These are phyloP conservation scores for Parnassius glacialis DNA, from an alignment of 2,888 invertebrate genomes.

Conservation along the genomic window DNA sequence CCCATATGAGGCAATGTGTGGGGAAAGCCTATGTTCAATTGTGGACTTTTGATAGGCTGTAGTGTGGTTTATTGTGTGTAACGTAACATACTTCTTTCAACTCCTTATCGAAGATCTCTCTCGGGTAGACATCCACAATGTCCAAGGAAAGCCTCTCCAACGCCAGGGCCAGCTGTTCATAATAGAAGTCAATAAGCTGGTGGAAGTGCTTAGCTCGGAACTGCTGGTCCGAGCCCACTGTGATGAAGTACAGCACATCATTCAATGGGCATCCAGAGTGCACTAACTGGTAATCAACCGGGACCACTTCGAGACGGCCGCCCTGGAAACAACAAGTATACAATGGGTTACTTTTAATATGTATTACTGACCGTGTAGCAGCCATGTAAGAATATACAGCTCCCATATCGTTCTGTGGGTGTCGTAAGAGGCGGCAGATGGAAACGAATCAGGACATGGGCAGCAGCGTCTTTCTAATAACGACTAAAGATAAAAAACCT, in stretches of 20 bases:
- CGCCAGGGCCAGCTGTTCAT: conserved; percentile 40
- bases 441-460: too few species aligned
- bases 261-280: conserved; percentile 47
- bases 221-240: conserved; percentile 52
- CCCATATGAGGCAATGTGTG: too few species aligned
- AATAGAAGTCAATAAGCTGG: conserved; percentile 40
- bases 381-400: too few species aligned
- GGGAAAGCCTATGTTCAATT: too few species aligned
- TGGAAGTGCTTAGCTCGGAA: conserved; percentile 46
- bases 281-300: conserved; percentile 59
- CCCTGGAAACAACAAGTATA: conserved; percentile 40
- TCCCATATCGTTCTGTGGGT: too few species aligned
- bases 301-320: conserved; percentile 41
- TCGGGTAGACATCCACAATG: conserved; percentile 45
- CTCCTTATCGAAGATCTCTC: conserved; percentile 48
- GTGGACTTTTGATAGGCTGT: too few species aligned
- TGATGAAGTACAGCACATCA: conserved; percentile 59
- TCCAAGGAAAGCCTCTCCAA: conserved; percentile 43
- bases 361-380: too few species aligned
- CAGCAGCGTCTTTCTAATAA: too few species aligned
- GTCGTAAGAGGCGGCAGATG: too few species aligned
- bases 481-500: too few species aligned
- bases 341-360: too few species aligned
- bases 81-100: conserved; percentile 41
- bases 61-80: too few species aligned